Base-by-base conservation (phyloP, 2,888 invertebrate genomes). In the Hypolimnas misippus region DNA sequence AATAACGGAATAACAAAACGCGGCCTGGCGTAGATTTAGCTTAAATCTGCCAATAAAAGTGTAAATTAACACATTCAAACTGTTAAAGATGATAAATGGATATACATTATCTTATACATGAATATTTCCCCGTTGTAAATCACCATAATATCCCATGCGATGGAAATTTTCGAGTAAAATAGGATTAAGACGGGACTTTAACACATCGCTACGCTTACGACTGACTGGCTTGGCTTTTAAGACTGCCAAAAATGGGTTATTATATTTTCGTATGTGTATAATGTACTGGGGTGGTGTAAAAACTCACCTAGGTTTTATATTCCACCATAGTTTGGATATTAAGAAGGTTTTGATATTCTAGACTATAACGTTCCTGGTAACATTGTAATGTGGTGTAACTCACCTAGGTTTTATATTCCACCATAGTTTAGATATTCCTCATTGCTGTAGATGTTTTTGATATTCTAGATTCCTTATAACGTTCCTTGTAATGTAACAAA, bases 61-160 rank as follows among this genome's bases (percentile, higher is more conserved):
- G 56, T 57, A 67, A 69, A 69, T 65, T 53, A 67, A 57, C 63
- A 57, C 67, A 69, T 69, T 65, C 57, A 6, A 50, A 57, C 44
- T 44, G 65, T 61, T 62, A 44, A 50, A 51, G 52, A 49, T 57
- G 54, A 65, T 63, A 65, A 67, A 67, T 62, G 65, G 55, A 52
- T 51, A 59, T 51, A 44, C 52, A 67, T 63, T 55, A 57, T 60
- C 57, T 57, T 42, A 44, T 50, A 17, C 44, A 46, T 55, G 60
- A 57, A 58, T 53, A 53, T 35, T 50, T 59, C 33, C 53, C 40
- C 62, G 52, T 53, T 44, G 58, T 64, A 57, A 59, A 66, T 66
- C 66, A 54, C 55, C 53, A 61, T 57, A 59, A 62, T 54, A 16
- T 44, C 62, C 57, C 57, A 31, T 51, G 29, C 42, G 40, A 46